Evolutionary conservation across 1,140 invertebrate species (phyloP).

Genomic region (Adelges cooleyi): DNA sequence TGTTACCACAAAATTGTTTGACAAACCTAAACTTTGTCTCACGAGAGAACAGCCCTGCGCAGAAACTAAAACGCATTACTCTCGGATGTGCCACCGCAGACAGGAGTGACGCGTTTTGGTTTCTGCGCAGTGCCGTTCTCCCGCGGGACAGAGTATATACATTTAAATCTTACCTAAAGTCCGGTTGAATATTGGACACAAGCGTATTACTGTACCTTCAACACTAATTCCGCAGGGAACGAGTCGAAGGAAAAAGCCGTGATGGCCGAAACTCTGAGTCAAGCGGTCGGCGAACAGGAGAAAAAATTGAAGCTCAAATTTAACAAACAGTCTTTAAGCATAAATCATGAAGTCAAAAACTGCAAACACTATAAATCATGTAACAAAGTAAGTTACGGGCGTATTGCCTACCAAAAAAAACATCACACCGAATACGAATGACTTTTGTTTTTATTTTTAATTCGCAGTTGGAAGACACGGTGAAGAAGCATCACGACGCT

Average conservation of each 20-base stretch:
- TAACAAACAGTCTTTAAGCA: background rate
- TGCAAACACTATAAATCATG: background rate
- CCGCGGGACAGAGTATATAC: too few relatives aligned
- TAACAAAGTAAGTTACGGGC: background rate
- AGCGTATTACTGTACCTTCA: too few relatives aligned
- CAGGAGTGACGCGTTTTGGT: too few relatives aligned
- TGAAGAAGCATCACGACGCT: background rate
- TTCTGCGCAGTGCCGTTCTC: too few relatives aligned
- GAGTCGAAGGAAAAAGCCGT: background rate
- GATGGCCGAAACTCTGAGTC: background rate
- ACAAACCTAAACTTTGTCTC: too few relatives aligned
- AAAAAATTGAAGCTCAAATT: background rate
- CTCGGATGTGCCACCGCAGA: too few relatives aligned
- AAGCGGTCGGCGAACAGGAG: conserved; percentile 5
- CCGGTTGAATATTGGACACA: too few relatives aligned
- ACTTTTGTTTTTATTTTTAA: background rate
- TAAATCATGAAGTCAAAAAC: background rate
- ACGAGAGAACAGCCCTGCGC: too few relatives aligned
- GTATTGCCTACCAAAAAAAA: background rate
- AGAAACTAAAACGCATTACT: too few relatives aligned
- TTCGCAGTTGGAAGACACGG: background rate
- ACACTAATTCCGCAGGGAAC: background rate
- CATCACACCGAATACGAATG: background rate
- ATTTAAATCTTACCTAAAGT: too few relatives aligned
- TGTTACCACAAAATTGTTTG: too few relatives aligned